phyloP scores from a whole-genome alignment of 1,140 invertebrate species.

The Nymphalis io region DNA sequence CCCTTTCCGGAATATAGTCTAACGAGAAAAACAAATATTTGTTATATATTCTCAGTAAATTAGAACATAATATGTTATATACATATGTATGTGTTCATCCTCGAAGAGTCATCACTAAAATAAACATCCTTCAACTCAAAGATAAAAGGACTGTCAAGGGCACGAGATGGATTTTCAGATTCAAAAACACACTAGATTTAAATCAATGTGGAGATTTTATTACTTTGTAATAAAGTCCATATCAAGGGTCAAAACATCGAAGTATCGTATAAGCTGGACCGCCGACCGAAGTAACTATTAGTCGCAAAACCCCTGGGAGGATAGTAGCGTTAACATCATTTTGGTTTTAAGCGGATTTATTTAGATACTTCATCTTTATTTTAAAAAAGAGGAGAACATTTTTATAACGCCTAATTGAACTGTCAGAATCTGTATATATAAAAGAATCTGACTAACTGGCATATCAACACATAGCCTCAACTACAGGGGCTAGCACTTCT shows the following conservation, averaged over 20 bases:
- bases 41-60: not conserved
- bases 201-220: constrained; percentile 47
- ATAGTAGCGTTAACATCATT: constrained; percentile 1
- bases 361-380: not conserved
- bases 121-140: constrained; percentile 27
- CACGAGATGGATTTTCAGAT: constrained; percentile 47
- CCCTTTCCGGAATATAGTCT: too few relatives aligned
- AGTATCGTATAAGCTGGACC: constrained; percentile 32
- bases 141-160: constrained; percentile 58
- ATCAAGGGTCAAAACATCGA: constrained; percentile 27
- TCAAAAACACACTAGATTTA: constrained; percentile 31
- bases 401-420: too few relatives aligned
- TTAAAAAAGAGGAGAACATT: too few relatives aligned
- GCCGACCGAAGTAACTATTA: constrained; percentile 53
- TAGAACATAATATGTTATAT: not conserved
- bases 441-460: too few relatives aligned
- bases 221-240: constrained; percentile 46
- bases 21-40: not conserved
- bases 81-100: not conserved
- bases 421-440: too few relatives aligned
- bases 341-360: not conserved
- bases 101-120: constrained; percentile 11
- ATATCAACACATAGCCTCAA: too few relatives aligned
- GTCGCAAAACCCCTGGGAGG: constrained; percentile 39
- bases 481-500: too few relatives aligned